Percentiles rank a stretch among this genome's conserved stretches.
Conservation (phyloP, 2,888 invertebrate genomes). For the Pyrocoelia pectoralis region DNA sequence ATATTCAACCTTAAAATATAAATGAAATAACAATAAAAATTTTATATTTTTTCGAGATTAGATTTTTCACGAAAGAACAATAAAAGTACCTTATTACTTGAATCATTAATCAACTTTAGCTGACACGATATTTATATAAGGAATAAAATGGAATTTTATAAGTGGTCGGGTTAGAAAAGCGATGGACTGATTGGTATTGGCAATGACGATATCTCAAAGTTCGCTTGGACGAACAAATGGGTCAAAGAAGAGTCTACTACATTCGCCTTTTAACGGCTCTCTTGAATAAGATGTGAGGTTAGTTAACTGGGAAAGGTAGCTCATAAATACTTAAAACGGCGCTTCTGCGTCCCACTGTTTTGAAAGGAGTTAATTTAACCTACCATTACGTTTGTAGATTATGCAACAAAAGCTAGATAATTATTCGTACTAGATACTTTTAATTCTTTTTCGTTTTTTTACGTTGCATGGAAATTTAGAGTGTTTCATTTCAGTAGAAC, state of each 20-base stretch:
- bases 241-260: slow-evolving; percentile 46
- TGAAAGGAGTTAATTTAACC: slow-evolving; percentile 4
- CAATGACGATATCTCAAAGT: slow-evolving; percentile 50
- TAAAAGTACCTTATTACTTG: background rate
- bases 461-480: too few species aligned
- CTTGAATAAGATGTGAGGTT: slow-evolving; percentile 46
- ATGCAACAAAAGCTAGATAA: too few species aligned
- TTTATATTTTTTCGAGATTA: background rate
- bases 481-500: too few species aligned
- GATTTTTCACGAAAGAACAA: too few species aligned
- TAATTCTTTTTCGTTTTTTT: too few species aligned
- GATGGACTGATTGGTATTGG: slow-evolving; percentile 46
- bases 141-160: slow-evolving; percentile 11
- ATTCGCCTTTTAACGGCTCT: slow-evolving; percentile 47
- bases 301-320: slow-evolving; percentile 43
- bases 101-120: background rate
- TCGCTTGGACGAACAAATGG: slow-evolving; percentile 47
- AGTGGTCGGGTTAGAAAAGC: slow-evolving; percentile 28
- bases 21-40: background rate
- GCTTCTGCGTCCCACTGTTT: slow-evolving; percentile 28
- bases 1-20: background rate
- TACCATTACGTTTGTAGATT: background rate
- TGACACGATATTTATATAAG: background rate
- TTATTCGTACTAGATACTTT: too few species aligned
- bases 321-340: slow-evolving; percentile 44